Conservation (phyloP, 2,797 vertebrate species). For the Synaphobranchus kaupii region DNA sequence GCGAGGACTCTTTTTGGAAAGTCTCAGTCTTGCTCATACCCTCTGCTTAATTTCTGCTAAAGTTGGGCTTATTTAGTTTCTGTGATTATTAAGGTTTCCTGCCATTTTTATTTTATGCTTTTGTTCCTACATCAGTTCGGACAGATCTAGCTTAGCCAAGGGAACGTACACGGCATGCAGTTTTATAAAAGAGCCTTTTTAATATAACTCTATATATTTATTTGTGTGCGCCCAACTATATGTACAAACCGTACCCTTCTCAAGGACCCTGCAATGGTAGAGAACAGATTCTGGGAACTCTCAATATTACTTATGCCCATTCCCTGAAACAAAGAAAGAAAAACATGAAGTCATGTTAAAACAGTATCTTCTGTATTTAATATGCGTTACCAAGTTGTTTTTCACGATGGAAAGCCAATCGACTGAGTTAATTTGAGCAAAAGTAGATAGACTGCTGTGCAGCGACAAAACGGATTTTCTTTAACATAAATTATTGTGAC, state of each 20-base stretch:
- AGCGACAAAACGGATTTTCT: not conserved
- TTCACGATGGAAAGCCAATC: not conserved
- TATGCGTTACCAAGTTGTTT: not conserved
- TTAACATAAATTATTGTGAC: not conserved
- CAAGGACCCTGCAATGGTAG: not conserved
- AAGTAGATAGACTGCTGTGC: not conserved
- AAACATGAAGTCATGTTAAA: not conserved
- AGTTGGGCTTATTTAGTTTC: not conserved
- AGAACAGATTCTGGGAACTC: not conserved
- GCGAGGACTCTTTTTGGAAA: conserved; percentile 60
- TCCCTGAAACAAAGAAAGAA: not conserved
- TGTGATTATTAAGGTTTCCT: not conserved
- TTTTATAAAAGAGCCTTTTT: not conserved
- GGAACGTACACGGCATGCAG: not conserved
- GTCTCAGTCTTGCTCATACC: not conserved
- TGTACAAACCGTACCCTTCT: not conserved
- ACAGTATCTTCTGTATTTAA: not conserved
- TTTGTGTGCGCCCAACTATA: not conserved
- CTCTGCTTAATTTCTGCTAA: not conserved
- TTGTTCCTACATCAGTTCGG: not conserved
- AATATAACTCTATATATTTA: not conserved
- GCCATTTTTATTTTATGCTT: not conserved
- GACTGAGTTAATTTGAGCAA: not conserved
- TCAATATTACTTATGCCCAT: not conserved
- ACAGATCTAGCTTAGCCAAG: not conserved